Base-by-base conservation (phyloP, 1,140 invertebrate species). In the Trichonephila clavata region DNA sequence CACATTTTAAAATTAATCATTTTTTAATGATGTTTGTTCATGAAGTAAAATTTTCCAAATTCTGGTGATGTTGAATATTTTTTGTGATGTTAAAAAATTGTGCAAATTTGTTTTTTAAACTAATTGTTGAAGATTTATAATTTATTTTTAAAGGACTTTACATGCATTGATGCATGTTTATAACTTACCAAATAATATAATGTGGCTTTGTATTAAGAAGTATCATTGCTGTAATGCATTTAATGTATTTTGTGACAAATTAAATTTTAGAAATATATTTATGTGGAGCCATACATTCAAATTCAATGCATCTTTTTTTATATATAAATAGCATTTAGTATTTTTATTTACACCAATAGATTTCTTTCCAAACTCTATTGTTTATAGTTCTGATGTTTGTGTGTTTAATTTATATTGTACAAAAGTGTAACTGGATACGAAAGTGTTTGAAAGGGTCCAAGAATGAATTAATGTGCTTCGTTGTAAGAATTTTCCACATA, bases 401-500 rank as follows among this genome's bases (percentile, higher is more conserved):
- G 61, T 65, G 39, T 24, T 65, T 84, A 84, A 84, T 84, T 84
- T 84, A 84, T 84, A 71, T 20, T 71, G 39, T 71, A 50, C 61
- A 24, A 89, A 65, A 50, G 80, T 91, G 43, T 83, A 39, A 32
- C 24, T 83, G 21, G 24, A 83, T 61, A n/a, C 57, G 24, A 63
- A 57, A 8, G 27, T 43, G 50, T 90, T 59, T 93, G 83, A 93
- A 27, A 86, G 91, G 91, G 81, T 93, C 91, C 91, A 93, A 93
- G 43, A 8, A 86, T 24, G 27, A 63, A 27, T 93, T 71, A 13
- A 18, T 18, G 16, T 86, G 24, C 43, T 61, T 65, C 13, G 21
- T 84, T n/a, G 24, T 59, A 59, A 84, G 32, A 59, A 84, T 32
- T 21, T 59, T 59, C 83, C 57, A 59, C 43, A 59, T 7, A 71